A percentile compares a stretch with the other conserved stretches of the same genome.
These are phyloP conservation scores for Candidula unifasciata DNA, from an alignment of 2,888 invertebrate species.

Conservation along the genomic window DNA sequence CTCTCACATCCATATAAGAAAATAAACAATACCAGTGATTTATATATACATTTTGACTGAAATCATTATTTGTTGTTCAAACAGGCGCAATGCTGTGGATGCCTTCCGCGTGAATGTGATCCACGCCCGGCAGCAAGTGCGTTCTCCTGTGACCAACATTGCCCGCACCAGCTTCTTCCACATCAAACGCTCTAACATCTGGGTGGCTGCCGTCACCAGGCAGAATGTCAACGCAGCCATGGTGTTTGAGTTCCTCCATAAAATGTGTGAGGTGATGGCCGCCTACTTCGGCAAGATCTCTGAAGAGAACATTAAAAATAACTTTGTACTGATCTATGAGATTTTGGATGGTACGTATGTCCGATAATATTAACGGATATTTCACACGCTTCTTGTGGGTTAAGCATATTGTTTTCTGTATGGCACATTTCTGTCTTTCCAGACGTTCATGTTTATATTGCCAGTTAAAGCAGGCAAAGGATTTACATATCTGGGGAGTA, in stretches of 20 bases:
- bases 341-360: slow-evolving; percentile 89
- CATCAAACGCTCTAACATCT: slow-evolving; percentile 98
- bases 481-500: no score
- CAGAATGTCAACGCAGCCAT: slow-evolving; percentile 99
- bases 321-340: slow-evolving; percentile 99
- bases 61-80: no score
- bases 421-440: no score
- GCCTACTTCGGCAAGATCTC: slow-evolving; percentile 99
- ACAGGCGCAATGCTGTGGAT: slow-evolving; percentile 95
- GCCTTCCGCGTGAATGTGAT: slow-evolving; percentile 99
- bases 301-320: slow-evolving; percentile 99
- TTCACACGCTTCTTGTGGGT: no score
- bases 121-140: slow-evolving; percentile 95
- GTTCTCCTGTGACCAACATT: slow-evolving; percentile 99
- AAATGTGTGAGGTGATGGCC: slow-evolving; percentile 96
- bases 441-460: no score
- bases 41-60: no score
- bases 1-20: no score
- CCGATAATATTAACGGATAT: no score
- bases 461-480: no score
- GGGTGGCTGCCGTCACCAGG: slow-evolving; percentile 99
- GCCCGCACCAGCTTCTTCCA: slow-evolving; percentile 99
- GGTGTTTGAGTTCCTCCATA: slow-evolving; percentile 99
- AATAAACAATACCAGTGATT: no score
- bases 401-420: no score